Evolutionary conservation across 2,797 vertebrate species (phyloP).

Genomic region (Micrastur ruficollis): DNA sequence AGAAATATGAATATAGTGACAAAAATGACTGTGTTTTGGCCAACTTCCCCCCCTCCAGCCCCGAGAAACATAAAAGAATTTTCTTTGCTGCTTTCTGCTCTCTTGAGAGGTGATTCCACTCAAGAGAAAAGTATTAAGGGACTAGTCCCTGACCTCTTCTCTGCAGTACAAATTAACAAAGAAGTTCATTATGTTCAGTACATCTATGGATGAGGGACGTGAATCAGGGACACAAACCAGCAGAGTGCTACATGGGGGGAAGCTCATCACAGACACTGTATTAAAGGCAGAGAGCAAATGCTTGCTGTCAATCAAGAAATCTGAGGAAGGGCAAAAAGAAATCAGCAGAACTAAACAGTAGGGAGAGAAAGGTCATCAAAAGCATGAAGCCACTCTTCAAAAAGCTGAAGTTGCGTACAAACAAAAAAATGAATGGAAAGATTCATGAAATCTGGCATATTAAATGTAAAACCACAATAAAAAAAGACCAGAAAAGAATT

Average conservation of each 20-base stretch:
- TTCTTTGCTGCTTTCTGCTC: background rate
- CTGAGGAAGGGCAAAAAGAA: background rate
- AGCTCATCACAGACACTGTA: background rate
- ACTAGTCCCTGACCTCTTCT: background rate
- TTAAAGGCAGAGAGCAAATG: background rate
- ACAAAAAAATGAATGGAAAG: background rate
- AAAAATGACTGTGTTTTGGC: background rate
- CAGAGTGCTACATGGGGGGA: background rate
- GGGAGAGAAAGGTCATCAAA: background rate
- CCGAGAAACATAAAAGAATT: background rate
- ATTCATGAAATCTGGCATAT: background rate
- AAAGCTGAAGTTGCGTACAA: background rate
- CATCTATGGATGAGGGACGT: background rate
- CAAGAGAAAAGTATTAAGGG: background rate
- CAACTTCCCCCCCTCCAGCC: background rate
- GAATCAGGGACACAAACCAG: background rate
- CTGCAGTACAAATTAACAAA: background rate
- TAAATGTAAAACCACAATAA: background rate
- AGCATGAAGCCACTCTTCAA: background rate
- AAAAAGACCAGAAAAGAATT: background rate
- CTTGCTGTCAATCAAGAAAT: background rate
- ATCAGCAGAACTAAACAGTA: background rate
- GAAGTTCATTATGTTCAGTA: background rate
- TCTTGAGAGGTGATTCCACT: background rate
- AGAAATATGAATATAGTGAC: background rate